Evolutionary conservation across 2,888 invertebrate species (phyloP).

Genomic region (Mimachlamys varia): DNA sequence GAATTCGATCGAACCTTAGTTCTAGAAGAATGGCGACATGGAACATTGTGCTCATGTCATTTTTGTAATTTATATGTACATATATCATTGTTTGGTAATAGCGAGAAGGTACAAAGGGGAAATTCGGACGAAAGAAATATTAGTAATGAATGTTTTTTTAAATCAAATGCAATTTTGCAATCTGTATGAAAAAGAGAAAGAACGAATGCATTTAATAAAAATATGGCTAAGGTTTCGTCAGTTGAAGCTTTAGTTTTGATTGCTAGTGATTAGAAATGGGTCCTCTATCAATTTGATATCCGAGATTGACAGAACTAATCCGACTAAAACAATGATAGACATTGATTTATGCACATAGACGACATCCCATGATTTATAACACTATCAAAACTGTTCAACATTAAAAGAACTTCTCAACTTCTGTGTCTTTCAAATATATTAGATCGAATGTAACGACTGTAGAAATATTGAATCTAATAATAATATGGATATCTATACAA

Average conservation of each 20-base stretch:
- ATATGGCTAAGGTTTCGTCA: background rate
- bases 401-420: background rate
- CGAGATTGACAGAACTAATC: slow-evolving; percentile 21
- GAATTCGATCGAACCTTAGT: slow-evolving; percentile 33
- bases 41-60: slow-evolving; percentile 10
- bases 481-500: background rate
- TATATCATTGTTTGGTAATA: background rate
- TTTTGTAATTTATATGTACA: slow-evolving; percentile 27
- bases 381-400: background rate
- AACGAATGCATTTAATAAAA: background rate
- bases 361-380: background rate
- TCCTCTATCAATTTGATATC: slow-evolving; percentile 13
- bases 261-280: background rate
- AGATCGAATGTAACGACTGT: background rate
- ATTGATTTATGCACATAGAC: background rate
- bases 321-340: background rate
- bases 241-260: background rate
- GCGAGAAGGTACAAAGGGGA: background rate
- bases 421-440: background rate
- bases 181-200: background rate
- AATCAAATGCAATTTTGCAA: background rate
- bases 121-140: background rate
- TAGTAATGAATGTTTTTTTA: background rate
- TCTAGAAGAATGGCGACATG: slow-evolving; percentile 31
- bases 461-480: background rate